phyloP scores from a whole-genome alignment of 2,797 vertebrate species.

The Perodicticus potto region DNA sequence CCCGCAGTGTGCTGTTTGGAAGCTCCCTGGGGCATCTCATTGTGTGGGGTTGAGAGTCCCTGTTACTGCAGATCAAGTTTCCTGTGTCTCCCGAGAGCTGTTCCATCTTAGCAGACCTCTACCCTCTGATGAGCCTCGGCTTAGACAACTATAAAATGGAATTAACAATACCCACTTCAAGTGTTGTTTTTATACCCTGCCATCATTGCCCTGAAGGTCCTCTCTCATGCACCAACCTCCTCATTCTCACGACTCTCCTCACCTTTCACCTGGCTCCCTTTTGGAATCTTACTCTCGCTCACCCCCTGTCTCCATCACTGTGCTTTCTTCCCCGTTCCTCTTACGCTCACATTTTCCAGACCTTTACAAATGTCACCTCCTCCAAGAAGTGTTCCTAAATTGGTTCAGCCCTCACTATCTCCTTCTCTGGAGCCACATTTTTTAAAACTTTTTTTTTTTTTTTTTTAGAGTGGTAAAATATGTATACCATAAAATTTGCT shows the following conservation, averaged over 20 bases:
- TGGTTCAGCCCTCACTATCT: background rate
- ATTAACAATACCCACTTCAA: background rate
- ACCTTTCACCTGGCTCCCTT: background rate
- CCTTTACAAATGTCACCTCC: background rate
- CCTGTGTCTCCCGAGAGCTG: rapidly evolving
- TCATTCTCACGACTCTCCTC: background rate
- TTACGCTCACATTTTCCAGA: background rate
- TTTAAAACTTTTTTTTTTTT: background rate
- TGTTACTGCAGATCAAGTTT: background rate
- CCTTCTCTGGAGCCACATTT: background rate
- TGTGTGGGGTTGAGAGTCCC: background rate
- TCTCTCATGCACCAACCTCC: background rate
- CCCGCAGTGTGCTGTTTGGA: background rate
- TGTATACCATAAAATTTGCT: too few relatives aligned
- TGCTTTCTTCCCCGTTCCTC: background rate
- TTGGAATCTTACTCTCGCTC: background rate
- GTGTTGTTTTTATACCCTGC: background rate
- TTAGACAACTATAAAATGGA: background rate
- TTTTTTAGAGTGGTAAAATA: background rate
- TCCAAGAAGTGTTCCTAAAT: background rate
- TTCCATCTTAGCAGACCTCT: background rate
- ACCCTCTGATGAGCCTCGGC: background rate
- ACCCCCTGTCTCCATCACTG: background rate
- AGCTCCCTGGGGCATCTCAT: background rate
- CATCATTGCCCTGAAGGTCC: background rate